Evolutionary conservation across 2,797 vertebrate genomes (phyloP).

Genomic region (Avahi laniger): DNA sequence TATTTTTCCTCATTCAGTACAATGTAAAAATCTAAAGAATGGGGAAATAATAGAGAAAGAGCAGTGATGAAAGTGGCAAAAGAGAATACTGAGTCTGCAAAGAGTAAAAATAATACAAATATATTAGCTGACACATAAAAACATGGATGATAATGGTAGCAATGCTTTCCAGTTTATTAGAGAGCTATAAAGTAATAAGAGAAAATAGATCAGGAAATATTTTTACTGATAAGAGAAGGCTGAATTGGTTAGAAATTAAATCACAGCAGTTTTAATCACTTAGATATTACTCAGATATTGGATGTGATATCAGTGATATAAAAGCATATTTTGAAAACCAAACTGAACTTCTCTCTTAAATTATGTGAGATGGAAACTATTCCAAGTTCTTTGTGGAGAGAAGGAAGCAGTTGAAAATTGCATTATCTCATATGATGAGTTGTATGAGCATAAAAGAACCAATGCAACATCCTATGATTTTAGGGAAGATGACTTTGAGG

Average conservation of each 20-base stretch:
- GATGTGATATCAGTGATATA: slow-evolving; percentile 60
- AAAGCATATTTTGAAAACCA: slow-evolving; percentile 20
- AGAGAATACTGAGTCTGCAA: background rate
- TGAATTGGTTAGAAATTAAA: slow-evolving; percentile 64
- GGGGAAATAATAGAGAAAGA: background rate
- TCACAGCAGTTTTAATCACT: slow-evolving; percentile 64
- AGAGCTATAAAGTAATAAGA: slow-evolving; percentile 49
- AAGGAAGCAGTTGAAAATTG: background rate
- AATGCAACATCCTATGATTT: slow-evolving; percentile 26
- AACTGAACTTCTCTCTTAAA: slow-evolving; percentile 18
- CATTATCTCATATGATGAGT: background rate
- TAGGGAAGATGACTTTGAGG: slow-evolving; percentile 39
- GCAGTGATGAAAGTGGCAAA: background rate
- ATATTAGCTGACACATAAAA: slow-evolving; percentile 49
- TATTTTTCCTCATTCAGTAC: too few relatives aligned
- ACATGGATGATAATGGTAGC: slow-evolving; percentile 68
- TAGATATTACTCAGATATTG: slow-evolving; percentile 39
- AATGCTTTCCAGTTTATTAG: slow-evolving; percentile 50
- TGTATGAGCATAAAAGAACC: slow-evolving; percentile 17
- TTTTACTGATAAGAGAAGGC: slow-evolving; percentile 51
- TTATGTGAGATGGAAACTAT: background rate
- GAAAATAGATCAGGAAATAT: slow-evolving; percentile 69
- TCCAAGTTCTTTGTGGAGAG: background rate
- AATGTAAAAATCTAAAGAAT: background rate
- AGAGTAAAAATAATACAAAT: slow-evolving; percentile 50